Conservation (phyloP, 2,797 vertebrate species). For the Ceryle rudis region DNA sequence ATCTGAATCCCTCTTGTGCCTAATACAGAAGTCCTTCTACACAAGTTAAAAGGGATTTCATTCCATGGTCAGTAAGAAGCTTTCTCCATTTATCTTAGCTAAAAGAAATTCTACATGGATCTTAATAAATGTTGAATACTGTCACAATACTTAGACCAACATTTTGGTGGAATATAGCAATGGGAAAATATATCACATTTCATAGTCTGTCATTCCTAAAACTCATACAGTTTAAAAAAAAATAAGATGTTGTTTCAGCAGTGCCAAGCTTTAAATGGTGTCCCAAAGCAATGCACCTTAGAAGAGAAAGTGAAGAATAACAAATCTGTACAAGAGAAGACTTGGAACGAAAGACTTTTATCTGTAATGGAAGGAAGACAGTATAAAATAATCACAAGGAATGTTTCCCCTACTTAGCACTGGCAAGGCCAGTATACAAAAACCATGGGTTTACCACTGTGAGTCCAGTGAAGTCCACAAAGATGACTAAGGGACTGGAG, state of each 20-base stretch:
- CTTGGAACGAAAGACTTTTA: neutral
- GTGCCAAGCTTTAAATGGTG: neutral
- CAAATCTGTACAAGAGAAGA: neutral
- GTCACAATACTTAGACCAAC: rapidly evolving
- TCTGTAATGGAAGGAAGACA: neutral
- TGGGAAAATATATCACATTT: neutral
- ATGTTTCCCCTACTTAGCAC: neutral
- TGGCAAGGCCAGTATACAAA: neutral
- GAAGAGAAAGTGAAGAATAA: neutral
- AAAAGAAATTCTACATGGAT: neutral
- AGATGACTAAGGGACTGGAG: neutral
- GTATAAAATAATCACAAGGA: neutral
- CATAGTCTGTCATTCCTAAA: neutral
- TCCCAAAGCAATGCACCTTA: neutral
- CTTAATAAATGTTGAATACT: neutral
- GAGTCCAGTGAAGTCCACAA: neutral
- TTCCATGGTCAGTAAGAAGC: neutral
- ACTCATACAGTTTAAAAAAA: neutral
- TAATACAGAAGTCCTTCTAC: neutral
- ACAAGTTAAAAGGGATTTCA: neutral
- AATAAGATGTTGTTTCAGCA: neutral
- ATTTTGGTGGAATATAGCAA: neutral
- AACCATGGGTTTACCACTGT: neutral
- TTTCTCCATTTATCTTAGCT: neutral
- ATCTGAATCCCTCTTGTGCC: neutral